Evolutionary conservation across 2,113 vertebrate species (phyloP), one percentile per base, ranked within the genome.

Genomic region (Leucopsar rothschildi): DNA sequence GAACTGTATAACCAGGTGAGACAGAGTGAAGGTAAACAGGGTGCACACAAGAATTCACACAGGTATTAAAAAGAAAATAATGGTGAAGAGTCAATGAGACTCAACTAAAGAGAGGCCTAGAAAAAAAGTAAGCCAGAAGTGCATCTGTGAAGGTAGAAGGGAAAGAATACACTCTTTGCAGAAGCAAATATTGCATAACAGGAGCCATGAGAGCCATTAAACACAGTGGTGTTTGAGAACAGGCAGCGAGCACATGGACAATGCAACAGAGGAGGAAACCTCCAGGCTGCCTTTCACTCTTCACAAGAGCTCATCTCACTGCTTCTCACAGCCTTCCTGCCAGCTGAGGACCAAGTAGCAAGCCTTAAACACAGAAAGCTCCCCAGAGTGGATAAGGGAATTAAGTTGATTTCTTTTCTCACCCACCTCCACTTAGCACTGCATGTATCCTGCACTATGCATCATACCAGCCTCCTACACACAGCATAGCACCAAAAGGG

Each of bases 391-490:
- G 18, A 18, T 44, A 27, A 52, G 8, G 28, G 7, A 73, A 65
- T 52, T 8, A 13, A 69, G 10, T 59, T 56, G 1, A 47, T 18
- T 68, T 31, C 44, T 57, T 22, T n/a, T 20, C 21, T 71, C 13
- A 17, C 16, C 21, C 39, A 33, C 15, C 23, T 81, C 39, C 23
- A 9, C 16, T 42, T 69, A 31, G 0, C 20, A n/a, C 11, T 69
- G 35, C 12, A 3, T 1, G 1, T 4, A 4, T 12, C 33, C 45
- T 59, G 6, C 3, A 0, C 37, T 23, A 52, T 73, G 42, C 27
- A 35, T 42, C 17, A 33, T 15, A 37, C 18, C 45, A 77, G 37
- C 9, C 9, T 33, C 33, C 37, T 35, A 44, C 45, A 27, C 22
- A 20, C 11, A 63, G n/a, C 40, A 37, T n/a, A 40, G n/a, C 22